Evolutionary conservation across 1,140 invertebrate species (phyloP).

Genomic region (Macrocentrus cingulum): DNA sequence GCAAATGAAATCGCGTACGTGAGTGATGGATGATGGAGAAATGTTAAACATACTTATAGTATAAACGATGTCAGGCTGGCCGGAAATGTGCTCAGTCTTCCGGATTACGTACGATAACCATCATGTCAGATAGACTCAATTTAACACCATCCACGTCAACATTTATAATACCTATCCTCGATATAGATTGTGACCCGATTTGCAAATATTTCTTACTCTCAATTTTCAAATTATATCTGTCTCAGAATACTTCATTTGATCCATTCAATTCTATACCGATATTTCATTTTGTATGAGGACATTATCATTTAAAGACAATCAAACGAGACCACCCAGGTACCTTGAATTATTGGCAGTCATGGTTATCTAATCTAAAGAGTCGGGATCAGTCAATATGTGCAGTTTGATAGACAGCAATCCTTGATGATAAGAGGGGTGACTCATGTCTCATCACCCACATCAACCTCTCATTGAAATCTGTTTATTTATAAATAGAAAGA

Average conservation of each 20-base stretch:
- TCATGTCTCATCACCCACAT: background rate
- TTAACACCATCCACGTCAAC: too few species aligned
- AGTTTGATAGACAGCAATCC: constrained; percentile 6
- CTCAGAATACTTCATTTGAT: too few species aligned
- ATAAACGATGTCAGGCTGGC: constrained; percentile 25
- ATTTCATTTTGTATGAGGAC: too few species aligned
- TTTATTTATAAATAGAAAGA: background rate
- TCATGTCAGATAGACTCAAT: background rate
- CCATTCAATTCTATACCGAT: too few species aligned
- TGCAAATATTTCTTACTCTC: too few species aligned
- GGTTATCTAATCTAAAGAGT: constrained; percentile 25
- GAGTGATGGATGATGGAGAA: background rate
- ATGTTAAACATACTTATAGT: constrained; percentile 4
- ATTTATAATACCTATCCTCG: too few species aligned
- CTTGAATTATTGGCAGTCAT: background rate
- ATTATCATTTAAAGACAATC: too few species aligned
- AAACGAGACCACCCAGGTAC: too few species aligned
- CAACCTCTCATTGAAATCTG: background rate
- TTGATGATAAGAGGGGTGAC: background rate
- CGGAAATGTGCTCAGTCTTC: constrained; percentile 23
- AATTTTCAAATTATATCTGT: too few species aligned
- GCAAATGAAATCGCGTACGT: too few species aligned
- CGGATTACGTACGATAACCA: constrained; percentile 21
- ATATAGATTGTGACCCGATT: background rate
- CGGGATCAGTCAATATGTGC: constrained; percentile 22